Conservation (phyloP, 2,797 vertebrate species). For the Phataginus tricuspis region DNA sequence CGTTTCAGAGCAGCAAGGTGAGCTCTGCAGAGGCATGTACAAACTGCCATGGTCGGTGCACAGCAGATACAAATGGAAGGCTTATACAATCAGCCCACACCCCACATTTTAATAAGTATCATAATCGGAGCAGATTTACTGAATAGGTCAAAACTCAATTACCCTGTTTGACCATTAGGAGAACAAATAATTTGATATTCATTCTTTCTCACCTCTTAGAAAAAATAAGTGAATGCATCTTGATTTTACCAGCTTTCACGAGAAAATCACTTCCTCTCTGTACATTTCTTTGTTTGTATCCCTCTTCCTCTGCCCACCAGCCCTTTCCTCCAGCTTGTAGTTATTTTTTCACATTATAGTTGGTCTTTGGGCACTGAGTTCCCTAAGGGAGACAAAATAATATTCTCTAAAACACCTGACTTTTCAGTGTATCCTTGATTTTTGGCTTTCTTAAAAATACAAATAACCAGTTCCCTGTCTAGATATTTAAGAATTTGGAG, state of each 20-base stretch:
- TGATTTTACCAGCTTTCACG: neutral
- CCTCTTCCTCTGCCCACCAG: no score
- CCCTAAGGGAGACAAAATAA: neutral
- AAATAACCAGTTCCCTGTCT: neutral
- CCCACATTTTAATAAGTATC: neutral
- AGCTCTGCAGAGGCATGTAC: neutral
- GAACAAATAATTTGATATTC: neutral
- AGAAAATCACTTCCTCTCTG: neutral
- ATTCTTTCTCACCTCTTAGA: neutral
- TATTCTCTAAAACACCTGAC: neutral
- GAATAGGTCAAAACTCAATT: neutral
- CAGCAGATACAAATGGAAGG: neutral
- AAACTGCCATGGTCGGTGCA: neutral
- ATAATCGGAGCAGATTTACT: neutral
- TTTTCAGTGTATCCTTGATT: neutral
- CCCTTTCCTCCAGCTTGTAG: neutral
- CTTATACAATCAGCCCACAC: neutral
- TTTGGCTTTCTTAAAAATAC: slow-evolving; percentile 3
- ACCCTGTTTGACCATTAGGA: neutral
- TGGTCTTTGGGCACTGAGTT: neutral
- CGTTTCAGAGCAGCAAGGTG: neutral
- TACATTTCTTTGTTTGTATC: neutral
- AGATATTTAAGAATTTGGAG: neutral
- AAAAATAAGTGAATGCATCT: neutral
- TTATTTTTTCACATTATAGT: neutral